Evolutionary conservation across 2,113 vertebrate species (phyloP), one percentile per base, ranked within the genome.

Genomic region (Hippocampus barbouri): DNA sequence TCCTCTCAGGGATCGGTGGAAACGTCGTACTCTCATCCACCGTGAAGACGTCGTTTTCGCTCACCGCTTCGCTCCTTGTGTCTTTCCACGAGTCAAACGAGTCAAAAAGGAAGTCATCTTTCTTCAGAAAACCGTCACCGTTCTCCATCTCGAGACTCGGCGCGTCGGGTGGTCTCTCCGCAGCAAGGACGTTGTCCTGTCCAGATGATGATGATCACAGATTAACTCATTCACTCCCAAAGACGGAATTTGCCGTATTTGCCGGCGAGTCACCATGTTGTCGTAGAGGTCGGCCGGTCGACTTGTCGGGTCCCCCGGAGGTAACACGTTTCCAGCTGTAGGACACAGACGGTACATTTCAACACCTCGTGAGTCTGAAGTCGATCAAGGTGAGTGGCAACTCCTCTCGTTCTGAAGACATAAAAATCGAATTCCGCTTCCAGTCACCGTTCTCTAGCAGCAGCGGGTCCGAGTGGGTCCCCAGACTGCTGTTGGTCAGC

Each of bases 401-500:
- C 59, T 34, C 14, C 12, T 41, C 62, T 64, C 21, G 1, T 45
- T 65, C 43, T 23, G 14, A 51, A n/a, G 9, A 21, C 27, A 30
- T 20, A 10, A 67, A 30, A 67, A 12, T 21, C 3, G 21, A 45
- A 6, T 23, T 9, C 45, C 25, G 20, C 8, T 23, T 18, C 62
- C 0, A 27, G 8, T 41, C 87, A 98, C 96, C 95, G 8, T 85
- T 93, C 79, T 93, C 91, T 73, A 93, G 89, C 67, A 89, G 92
- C 53, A 94, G 89, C 61, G 94, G 89, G 43, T 90, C 85, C 0
- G 89, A 86, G 70, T 93, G 92, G 68, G 88, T 82, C 73, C 89
- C 89, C 84, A 96, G 76, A 64, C 93, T 93, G 62, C 83, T 74
- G 64, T 96, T 96, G 78, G 76, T 91, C 75, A 92, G 74, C 71